These are phyloP conservation scores for Dreissena polymorpha DNA, from an alignment of 1,140 invertebrate genomes.

Conservation along the genomic window DNA sequence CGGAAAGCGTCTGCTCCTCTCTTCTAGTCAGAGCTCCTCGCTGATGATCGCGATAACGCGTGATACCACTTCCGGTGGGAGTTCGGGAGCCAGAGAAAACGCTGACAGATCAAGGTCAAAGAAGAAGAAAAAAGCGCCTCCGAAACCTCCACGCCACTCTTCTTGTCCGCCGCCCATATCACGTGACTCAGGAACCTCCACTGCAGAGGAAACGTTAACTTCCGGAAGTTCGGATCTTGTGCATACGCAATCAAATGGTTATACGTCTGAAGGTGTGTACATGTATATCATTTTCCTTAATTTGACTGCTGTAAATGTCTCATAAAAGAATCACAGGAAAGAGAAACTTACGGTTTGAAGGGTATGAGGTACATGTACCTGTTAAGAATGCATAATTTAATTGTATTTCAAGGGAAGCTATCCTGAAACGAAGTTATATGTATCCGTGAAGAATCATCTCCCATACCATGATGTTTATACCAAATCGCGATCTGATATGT, in stretches of 20 bases:
- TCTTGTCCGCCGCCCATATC: constrained; percentile 41
- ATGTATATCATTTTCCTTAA: neutral
- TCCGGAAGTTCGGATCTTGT: constrained; percentile 17
- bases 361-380: too few species aligned
- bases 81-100: neutral
- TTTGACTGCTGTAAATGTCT: neutral
- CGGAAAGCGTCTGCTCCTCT: constrained; percentile 51
- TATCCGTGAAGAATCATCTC: too few species aligned
- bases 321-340: neutral
- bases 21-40: constrained; percentile 50
- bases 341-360: too few species aligned
- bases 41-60: neutral
- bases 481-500: too few species aligned
- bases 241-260: neutral
- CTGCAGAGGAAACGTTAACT: constrained; percentile 21
- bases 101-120: constrained; percentile 36
- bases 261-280: neutral
- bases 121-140: constrained; percentile 40
- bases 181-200: constrained; percentile 20
- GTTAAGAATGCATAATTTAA: too few species aligned
- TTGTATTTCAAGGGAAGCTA: too few species aligned
- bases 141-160: constrained; percentile 45
- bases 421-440: too few species aligned
- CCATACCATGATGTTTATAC: too few species aligned
- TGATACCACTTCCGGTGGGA: neutral